These are phyloP conservation scores for Eonycteris spelaea DNA, from an alignment of 2,113 vertebrate species.

Conservation along the genomic window DNA sequence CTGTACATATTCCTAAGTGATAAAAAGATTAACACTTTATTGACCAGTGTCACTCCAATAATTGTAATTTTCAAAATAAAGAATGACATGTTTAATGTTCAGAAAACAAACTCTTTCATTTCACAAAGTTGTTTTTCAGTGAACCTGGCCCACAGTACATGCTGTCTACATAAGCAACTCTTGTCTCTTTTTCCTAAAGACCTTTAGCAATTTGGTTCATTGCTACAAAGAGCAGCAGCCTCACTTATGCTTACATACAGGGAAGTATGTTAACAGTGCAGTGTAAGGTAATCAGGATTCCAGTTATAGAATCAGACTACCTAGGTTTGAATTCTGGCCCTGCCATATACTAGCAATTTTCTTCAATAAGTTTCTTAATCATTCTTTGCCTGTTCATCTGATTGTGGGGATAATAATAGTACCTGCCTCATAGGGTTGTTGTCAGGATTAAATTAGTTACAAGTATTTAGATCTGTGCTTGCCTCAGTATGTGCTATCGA, in stretches of 20 bases:
- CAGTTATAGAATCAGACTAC: not conserved
- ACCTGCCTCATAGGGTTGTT: not conserved
- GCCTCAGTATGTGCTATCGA: not conserved
- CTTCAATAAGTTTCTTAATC: not conserved
- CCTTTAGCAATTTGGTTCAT: not conserved
- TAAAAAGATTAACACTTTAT: not conserved
- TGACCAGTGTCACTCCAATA: no score
- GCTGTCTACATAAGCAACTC: not conserved
- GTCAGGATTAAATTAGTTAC: not conserved
- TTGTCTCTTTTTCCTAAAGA: not conserved
- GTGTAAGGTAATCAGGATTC: not conserved
- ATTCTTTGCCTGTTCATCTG: not conserved
- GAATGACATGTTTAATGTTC: not conserved
- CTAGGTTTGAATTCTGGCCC: not conserved
- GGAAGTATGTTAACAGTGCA: not conserved
- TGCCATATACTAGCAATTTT: not conserved
- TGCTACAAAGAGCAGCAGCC: not conserved
- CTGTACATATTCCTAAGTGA: not conserved
- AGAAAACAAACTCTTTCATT: conserved; percentile 9
- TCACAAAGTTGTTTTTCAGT: not conserved
- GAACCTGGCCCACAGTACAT: not conserved
- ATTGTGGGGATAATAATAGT: not conserved
- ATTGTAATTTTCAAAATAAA: no score
- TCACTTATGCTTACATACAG: not conserved
- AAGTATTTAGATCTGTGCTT: not conserved